phyloP scores from a whole-genome alignment of 92 coral and sea anemone species.

The Porites lobata region DNA sequence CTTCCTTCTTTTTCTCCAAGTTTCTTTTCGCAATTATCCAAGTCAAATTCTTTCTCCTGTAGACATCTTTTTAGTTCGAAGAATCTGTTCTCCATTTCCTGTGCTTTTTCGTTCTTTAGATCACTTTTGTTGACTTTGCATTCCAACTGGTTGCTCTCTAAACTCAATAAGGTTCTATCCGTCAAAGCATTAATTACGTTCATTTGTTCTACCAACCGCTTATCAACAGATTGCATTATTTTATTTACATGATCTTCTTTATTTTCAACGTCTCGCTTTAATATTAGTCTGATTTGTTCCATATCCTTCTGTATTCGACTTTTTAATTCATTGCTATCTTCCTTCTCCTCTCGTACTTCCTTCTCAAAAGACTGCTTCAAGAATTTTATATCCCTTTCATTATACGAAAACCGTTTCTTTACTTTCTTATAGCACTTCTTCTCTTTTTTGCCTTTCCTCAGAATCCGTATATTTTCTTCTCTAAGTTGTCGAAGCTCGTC shows the following conservation, averaged over 20 bases:
- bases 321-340: not conserved
- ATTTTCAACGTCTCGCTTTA: not conserved
- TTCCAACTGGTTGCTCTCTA: not conserved
- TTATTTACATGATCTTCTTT: not conserved
- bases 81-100: not conserved
- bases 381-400: not conserved
- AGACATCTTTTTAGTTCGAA: not conserved
- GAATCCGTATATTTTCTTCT: not conserved
- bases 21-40: not conserved
- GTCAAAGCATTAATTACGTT: not conserved
- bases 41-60: not conserved
- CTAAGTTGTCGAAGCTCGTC: conserved; percentile 6
- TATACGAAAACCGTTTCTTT: not conserved
- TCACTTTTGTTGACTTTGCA: not conserved
- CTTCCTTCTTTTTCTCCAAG: not conserved
- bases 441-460: not conserved
- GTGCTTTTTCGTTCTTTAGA: not conserved
- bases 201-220: not conserved
- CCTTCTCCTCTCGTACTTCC: not conserved
- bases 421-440: not conserved
- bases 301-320: not conserved
- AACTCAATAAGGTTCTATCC: not conserved
- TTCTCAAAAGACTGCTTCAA: not conserved
- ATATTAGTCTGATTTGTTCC: not conserved
- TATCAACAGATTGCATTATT: not conserved